Evolutionary conservation across 2,888 invertebrate genomes (phyloP), one percentile per base, ranked within the genome.

Genomic region (Pollenia griseotomentosa): DNA sequence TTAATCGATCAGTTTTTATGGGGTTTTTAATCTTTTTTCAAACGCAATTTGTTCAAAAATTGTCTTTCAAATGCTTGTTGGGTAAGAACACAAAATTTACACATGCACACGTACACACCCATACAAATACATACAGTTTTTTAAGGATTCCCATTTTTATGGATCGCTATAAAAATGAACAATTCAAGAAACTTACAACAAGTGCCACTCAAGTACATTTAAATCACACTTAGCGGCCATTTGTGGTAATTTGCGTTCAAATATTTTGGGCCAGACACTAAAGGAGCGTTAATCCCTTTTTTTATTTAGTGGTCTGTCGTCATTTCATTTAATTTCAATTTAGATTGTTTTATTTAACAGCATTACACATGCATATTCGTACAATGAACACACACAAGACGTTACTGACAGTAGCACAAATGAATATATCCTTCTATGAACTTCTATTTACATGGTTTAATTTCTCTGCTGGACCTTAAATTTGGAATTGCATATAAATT

Each of bases 211-310:
- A 91, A 92, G 91, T 90, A 91, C 91, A 90, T 92, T 92, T 91
- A 91, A 91, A 91, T 92, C 90, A 90, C 91, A 92, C 92, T 91
- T 91, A 90, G 90, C 90, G 90, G 89, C 92, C 90, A 90, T 92
- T 92, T 89, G 90, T 89, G 88, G 90, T 90, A 90, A 92, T 92
- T 92, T 92, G 91, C 90, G 89, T 90, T 90, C 90, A 91, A 91
- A 85, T 82, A 70, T 46, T 86, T 81, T 78, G 66, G 85, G 55
- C 65, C 73, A 78, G 68, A 73, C 81, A 77, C 73, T 78, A 16
- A 73, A 68, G 61, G 55, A 63, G 85, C 82, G 73, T 82, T 86
- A 86, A 86, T 79, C 83, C 83, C 55, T 83, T 77, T 86, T 85
- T 80, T 70, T 63, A 70, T 78, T 68, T 79, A 83, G 75, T 75